Base-by-base conservation (phyloP, 2,888 invertebrate species). In the Lutraria lutraria region DNA sequence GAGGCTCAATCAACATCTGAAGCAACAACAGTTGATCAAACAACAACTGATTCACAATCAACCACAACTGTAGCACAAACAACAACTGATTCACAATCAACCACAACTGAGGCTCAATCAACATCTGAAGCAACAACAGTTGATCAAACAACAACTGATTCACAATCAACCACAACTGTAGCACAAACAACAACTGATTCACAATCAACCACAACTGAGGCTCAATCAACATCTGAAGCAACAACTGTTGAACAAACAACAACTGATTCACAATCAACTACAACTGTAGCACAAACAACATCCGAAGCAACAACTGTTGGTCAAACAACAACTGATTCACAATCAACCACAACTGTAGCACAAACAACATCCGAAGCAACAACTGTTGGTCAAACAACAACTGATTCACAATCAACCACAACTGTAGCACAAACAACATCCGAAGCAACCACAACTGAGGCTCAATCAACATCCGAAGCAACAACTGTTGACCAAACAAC, bases 341-440 rank as follows among this genome's bases (percentile, higher is more conserved):
- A 60, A 34, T 21, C 83, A 1, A 31, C 83, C n/a, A 63, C 83
- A 34, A 83, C 83, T 56, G 60, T 83, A 12, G 83, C 10, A 43
- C 52, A n/a, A 34, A n/a, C n/a, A n/a, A 43, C 83, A 52, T 68
- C 68, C 25, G 25, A 68, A 10, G 68, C 68, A 21, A 68, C 83
- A 10, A 83, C 83, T 12, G 83, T 83, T 0, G 53, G 63, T 21
- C 60, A 83, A 31, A 56, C 81, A 43, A 31, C 81, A 72, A 72
- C 84, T 19, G 84, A 43, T 6, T 21, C 13, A 29, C 56, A 12
- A 81, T 56, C 81, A 29, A 54, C 81, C 16, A 25, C 81, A 25
- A 54, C 29, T 6, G 56, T 54, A 15, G 25, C 53, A 52, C 53
- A 53, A 25, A 56, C 81, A 29, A n/a, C 56, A 72, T 21, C 72